Evolutionary conservation across 2,888 invertebrate genomes (phyloP).

Genomic region (Cataglyphis albicans): DNA sequence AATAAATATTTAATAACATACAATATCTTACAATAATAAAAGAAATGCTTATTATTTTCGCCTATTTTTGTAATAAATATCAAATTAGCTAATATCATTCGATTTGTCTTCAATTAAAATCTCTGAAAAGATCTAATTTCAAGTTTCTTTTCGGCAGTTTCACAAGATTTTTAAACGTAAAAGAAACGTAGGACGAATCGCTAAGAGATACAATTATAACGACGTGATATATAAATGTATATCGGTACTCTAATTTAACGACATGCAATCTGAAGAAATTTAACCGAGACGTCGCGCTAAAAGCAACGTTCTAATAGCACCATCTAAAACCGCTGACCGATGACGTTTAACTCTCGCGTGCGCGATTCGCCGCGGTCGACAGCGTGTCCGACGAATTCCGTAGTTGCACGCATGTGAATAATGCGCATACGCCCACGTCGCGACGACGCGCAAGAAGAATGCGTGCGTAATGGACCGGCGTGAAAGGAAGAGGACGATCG

Average conservation of each 20-base stretch:
- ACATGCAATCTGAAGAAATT: conserved; percentile 5
- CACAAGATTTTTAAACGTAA: background rate
- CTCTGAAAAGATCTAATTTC: background rate
- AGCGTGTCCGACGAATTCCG: conserved; percentile 66
- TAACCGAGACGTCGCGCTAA: conserved; percentile 29
- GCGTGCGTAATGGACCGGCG: conserved; percentile 67
- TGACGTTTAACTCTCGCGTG: conserved; percentile 55
- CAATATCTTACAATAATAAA: background rate
- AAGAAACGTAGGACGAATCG: conserved; percentile 6
- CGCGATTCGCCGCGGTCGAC: conserved; percentile 66
- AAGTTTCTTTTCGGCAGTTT: background rate
- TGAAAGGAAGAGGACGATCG: conserved; percentile 44
- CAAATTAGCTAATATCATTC: background rate
- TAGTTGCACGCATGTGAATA: conserved; percentile 73
- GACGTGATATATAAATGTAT: conserved; percentile 11
- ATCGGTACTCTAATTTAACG: conserved; percentile 20
- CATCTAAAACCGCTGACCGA: conserved; percentile 63
- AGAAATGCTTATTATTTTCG: background rate
- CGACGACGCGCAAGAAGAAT: conserved; percentile 43
- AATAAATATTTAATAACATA: background rate
- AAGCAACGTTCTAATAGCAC: conserved; percentile 60
- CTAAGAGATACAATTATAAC: conserved; percentile 54
- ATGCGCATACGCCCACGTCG: conserved; percentile 71
- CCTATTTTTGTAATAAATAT: background rate
- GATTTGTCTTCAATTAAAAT: background rate